phyloP scores from a whole-genome alignment of 1,140 invertebrate species.

The Himalopsyche phryganea region DNA sequence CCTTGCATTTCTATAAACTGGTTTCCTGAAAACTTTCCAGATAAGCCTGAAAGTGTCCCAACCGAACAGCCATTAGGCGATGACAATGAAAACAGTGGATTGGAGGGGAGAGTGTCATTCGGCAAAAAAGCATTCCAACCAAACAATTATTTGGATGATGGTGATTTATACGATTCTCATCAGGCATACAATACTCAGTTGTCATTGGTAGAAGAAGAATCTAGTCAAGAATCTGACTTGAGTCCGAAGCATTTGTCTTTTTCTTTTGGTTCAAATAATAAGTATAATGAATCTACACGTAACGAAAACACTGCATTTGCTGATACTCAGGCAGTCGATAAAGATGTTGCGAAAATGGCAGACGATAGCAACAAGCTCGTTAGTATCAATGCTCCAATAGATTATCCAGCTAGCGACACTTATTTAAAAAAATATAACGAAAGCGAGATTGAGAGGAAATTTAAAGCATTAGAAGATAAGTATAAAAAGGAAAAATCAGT shows the following conservation, averaged over 20 bases:
- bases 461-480: slow-evolving; percentile 27
- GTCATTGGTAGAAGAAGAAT: slow-evolving; percentile 52
- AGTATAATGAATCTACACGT: too few relatives aligned
- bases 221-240: slow-evolving; percentile 40
- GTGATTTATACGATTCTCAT: slow-evolving; percentile 14
- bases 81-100: slow-evolving; percentile 6
- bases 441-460: slow-evolving; percentile 30
- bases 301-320: too few relatives aligned
- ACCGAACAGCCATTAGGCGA: background rate
- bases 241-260: slow-evolving; percentile 17
- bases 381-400: too few relatives aligned
- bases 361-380: too few relatives aligned
- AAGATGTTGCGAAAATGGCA: too few relatives aligned
- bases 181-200: slow-evolving; percentile 36
- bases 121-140: slow-evolving; percentile 37
- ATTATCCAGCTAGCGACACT: too few relatives aligned
- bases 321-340: too few relatives aligned
- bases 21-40: slow-evolving; percentile 15
- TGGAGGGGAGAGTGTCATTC: slow-evolving; percentile 40
- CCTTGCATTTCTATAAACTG: slow-evolving; percentile 20
- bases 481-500: slow-evolving; percentile 22
- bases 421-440: slow-evolving; percentile 2
- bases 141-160: slow-evolving; percentile 36
- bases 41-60: slow-evolving; percentile 1
- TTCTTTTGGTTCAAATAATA: background rate